Evolutionary conservation across 1,140 invertebrate genomes (phyloP).

Genomic region (Cydia fagiglandana): DNA sequence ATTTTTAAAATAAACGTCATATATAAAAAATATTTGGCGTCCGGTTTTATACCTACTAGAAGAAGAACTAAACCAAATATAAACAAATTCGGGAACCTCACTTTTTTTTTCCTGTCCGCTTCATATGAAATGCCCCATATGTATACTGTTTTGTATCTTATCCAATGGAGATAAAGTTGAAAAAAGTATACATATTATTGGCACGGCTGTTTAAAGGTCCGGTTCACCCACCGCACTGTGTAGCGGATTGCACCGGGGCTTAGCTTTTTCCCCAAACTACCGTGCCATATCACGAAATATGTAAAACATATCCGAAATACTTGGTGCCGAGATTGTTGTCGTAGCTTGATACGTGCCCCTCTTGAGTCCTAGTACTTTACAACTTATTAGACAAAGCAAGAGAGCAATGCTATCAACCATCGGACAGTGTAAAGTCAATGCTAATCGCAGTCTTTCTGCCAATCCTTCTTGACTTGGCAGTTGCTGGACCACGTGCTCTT

Average conservation of each 20-base stretch:
- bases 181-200: background rate
- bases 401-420: conserved; percentile 69
- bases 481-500: conserved; percentile 99
- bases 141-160: background rate
- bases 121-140: too few relatives aligned
- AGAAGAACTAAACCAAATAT: too few relatives aligned
- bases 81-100: too few relatives aligned
- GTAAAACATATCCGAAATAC: background rate
- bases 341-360: conserved; percentile 20
- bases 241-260: conserved; percentile 28
- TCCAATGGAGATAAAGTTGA: background rate
- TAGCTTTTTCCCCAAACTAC: conserved; percentile 19
- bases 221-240: conserved; percentile 9
- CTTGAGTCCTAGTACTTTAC: background rate
- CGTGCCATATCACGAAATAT: background rate
- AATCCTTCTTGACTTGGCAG: conserved; percentile 87
- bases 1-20: too few relatives aligned
- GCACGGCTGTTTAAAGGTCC: background rate
- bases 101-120: too few relatives aligned
- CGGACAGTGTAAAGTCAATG: conserved; percentile 72
- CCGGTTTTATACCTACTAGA: too few relatives aligned
- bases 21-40: too few relatives aligned
- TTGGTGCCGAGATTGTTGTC: background rate
- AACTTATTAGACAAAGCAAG: conserved; percentile 52
- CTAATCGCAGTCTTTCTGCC: conserved; percentile 73